Evolutionary conservation across 1,140 invertebrate genomes (phyloP).

Genomic region (Drosophila tsacasi): DNA sequence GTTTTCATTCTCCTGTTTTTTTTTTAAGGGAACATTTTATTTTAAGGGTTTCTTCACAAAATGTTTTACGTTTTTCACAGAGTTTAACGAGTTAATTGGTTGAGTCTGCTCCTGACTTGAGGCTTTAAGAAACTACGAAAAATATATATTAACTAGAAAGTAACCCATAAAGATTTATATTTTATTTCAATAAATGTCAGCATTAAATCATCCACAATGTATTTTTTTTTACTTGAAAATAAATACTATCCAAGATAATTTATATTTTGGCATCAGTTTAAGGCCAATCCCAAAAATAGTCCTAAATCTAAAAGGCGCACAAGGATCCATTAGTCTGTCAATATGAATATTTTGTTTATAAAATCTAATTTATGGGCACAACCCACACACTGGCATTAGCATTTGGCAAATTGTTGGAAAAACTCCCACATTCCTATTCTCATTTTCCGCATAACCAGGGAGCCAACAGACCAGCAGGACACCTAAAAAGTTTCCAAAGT

Average conservation of each 20-base stretch:
- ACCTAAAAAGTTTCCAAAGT: constrained; percentile 42
- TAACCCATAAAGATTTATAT: background rate
- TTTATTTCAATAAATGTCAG: background rate
- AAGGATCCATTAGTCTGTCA: constrained; percentile 6
- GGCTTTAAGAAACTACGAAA: no score
- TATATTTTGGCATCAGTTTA: constrained; percentile 5
- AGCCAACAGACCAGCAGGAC: background rate
- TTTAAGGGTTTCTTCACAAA: background rate
- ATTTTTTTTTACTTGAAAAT: constrained; percentile 1
- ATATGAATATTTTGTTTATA: constrained; percentile 2
- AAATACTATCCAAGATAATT: background rate
- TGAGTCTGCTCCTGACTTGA: background rate
- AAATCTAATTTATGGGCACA: constrained; percentile 33
- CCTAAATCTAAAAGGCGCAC: background rate
- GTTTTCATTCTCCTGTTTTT: constrained; percentile 12
- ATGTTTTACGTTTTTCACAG: background rate
- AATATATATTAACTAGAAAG: background rate
- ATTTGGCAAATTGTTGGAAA: constrained; percentile 3
- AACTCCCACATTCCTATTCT: constrained; percentile 1
- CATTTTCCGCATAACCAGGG: constrained; percentile 2
- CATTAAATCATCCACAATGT: background rate
- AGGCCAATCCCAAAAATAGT: background rate
- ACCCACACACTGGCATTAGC: constrained; percentile 3
- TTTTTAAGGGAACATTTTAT: constrained; percentile 2
- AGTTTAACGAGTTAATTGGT: constrained; percentile 20